Base-by-base conservation (phyloP, 2,888 invertebrate species). In the Xestia rhomboidea region DNA sequence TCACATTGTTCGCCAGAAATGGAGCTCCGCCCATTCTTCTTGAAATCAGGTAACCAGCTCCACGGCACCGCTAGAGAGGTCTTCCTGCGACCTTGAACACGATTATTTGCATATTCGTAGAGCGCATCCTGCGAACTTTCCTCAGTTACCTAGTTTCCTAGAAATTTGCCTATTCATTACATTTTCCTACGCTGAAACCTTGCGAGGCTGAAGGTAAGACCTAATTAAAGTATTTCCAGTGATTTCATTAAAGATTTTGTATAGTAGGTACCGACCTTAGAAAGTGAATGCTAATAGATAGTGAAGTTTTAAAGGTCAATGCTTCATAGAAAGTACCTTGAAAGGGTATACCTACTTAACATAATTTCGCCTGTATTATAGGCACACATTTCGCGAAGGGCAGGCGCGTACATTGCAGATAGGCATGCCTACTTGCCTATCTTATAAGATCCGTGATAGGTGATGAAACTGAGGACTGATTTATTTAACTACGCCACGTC, bases 221-320 rank as follows among this genome's bases (percentile, higher is more conserved):
- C 13, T 76, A 76, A 64, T 46, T 64, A 38, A 38, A 51, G n/a
- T 30, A 41, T 49, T 41, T 76, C 24, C 27, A 27, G 73, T 34
- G 15, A 11, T 27, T 24, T 30, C 24, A 46, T 38, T 38, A 27
- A 46, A 8, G 24, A 38, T 38, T 57, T 38, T 46, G n/a, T 38
- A 38, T 38, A 24, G 6, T 63, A n/a, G 21, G 18, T 30, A 41
- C 30, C 30, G 34, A n/a, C 13, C 27, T 30, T 27, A 27, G 24
- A 38, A 73, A 34, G 11, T 46, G 38, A 60, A 60, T 13, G 54
- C 51, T 51, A 51, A 51, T 51, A 51, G 49, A 51, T 4, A 46
- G 7, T 27, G 24, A 73, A 44, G 8, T 46, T 57, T n/a, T 46
- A 44, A 38, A 73, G 44, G 27, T 34, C 44, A 34, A n/a, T 6